phyloP scores from a whole-genome alignment of 2,888 invertebrate species.

The Balanococcus diminutus region DNA sequence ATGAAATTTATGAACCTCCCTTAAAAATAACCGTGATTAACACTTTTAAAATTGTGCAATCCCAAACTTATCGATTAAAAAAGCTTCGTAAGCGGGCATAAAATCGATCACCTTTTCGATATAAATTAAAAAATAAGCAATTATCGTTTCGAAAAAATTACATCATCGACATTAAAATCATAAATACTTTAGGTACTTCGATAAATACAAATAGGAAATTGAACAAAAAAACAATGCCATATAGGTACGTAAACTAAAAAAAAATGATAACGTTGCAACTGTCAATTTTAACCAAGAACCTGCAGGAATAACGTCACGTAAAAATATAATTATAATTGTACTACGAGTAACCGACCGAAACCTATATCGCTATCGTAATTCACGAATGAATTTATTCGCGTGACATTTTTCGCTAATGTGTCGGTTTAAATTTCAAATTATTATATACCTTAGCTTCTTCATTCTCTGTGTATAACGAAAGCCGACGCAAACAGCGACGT shows the following conservation, averaged over 20 bases:
- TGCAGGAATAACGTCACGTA: background rate
- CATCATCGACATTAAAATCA: background rate
- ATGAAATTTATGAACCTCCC: too few relatives aligned
- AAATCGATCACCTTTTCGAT: background rate
- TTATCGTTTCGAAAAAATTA: background rate
- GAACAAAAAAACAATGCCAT: background rate
- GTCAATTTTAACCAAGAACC: background rate
- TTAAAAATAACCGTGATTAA: too few relatives aligned
- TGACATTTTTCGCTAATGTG: background rate
- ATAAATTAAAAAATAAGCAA: too few relatives aligned
- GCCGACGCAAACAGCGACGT: background rate
- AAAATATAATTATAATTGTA: conserved; percentile 4
- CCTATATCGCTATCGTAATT: background rate
- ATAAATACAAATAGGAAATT: background rate
- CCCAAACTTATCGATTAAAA: background rate
- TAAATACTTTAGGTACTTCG: background rate
- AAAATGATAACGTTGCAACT: background rate
- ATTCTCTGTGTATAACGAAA: background rate
- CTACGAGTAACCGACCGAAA: background rate
- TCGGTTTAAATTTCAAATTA: conserved; percentile 1
- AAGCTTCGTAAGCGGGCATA: background rate
- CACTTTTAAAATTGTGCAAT: too few relatives aligned
- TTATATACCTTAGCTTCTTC: background rate
- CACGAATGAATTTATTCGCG: background rate
- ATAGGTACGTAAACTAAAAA: background rate